A percentile compares a stretch with the other conserved stretches of the same genome.
phyloP scores from a whole-genome alignment of 2,888 invertebrate species.

The Drosophila multiciliata region DNA sequence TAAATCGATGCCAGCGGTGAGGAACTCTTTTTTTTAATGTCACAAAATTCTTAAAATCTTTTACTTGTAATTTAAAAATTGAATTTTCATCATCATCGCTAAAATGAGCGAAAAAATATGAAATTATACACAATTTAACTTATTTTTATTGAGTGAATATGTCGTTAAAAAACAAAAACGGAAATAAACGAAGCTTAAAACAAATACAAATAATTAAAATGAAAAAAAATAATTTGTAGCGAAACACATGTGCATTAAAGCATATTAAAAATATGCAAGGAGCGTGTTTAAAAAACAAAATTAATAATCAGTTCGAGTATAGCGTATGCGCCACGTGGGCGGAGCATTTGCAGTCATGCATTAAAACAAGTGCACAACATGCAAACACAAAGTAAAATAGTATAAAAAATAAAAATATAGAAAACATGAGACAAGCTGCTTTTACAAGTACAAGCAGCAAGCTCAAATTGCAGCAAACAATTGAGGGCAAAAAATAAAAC shows the following conservation, averaged over 20 bases:
- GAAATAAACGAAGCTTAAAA: neutral
- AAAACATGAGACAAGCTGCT: conserved; percentile 25
- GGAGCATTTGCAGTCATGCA: conserved; percentile 12
- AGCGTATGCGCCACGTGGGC: conserved; percentile 17
- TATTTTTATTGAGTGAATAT: neutral
- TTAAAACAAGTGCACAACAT: conserved; percentile 9
- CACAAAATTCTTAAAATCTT: neutral
- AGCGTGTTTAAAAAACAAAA: neutral
- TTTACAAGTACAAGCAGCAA: conserved; percentile 31
- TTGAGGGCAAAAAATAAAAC: conserved; percentile 12
- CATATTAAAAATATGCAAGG: neutral
- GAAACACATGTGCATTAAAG: neutral
- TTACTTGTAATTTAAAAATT: neutral
- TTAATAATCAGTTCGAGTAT: neutral
- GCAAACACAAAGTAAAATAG: neutral
- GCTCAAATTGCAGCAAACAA: conserved; percentile 36
- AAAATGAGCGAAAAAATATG: neutral
- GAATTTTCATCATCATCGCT: neutral
- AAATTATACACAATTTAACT: neutral
- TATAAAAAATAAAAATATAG: neutral
- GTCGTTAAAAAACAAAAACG: neutral
- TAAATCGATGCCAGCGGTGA: neutral
- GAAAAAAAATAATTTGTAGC: neutral
- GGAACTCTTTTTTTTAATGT: neutral
- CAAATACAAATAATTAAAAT: neutral